These are phyloP conservation scores for Conger conger DNA, from an alignment of 2,113 vertebrate genomes.

Conservation along the genomic window DNA sequence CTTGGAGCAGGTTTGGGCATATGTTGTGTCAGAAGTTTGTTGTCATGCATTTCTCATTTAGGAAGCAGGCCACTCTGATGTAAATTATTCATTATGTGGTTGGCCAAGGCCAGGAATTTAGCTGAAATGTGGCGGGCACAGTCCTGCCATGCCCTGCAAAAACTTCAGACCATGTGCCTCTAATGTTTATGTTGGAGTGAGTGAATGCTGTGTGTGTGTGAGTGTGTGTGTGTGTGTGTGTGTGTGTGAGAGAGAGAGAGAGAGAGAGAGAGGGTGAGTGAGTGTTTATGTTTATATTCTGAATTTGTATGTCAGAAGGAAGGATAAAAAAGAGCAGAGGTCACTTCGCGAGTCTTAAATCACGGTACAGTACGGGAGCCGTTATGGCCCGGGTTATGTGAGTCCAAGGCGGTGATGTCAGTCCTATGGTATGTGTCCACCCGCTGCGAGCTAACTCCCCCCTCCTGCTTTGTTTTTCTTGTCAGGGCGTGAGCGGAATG, in stretches of 20 bases:
- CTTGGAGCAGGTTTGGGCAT: not conserved
- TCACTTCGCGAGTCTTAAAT: constrained; percentile 44
- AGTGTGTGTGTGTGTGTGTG: not conserved
- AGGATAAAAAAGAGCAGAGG: constrained; percentile 25
- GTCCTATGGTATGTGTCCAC: constrained; percentile 45
- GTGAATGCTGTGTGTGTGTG: constrained; percentile 1
- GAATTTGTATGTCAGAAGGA: not conserved
- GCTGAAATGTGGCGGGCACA: not conserved
- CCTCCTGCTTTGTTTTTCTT: not conserved
- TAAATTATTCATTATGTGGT: constrained; percentile 36
- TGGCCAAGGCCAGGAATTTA: constrained; percentile 28
- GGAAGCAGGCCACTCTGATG: constrained; percentile 6
- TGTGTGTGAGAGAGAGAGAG: too few species aligned
- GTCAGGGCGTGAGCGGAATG: constrained; percentile 98
- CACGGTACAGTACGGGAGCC: constrained; percentile 27
- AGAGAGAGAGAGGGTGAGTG: too few species aligned
- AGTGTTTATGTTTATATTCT: not conserved
- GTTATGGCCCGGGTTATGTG: constrained; percentile 25
- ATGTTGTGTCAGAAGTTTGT: constrained; percentile 30
- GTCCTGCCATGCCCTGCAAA: not conserved
- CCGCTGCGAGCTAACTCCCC: not conserved
- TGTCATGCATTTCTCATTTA: constrained; percentile 26
- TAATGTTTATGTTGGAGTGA: constrained; percentile 21
- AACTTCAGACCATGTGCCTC: constrained; percentile 13
- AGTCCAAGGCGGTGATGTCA: constrained; percentile 48